Evolutionary conservation across 2,888 invertebrate genomes (phyloP), one percentile per base, ranked within the genome.

Genomic region (Papilio elwesi): DNA sequence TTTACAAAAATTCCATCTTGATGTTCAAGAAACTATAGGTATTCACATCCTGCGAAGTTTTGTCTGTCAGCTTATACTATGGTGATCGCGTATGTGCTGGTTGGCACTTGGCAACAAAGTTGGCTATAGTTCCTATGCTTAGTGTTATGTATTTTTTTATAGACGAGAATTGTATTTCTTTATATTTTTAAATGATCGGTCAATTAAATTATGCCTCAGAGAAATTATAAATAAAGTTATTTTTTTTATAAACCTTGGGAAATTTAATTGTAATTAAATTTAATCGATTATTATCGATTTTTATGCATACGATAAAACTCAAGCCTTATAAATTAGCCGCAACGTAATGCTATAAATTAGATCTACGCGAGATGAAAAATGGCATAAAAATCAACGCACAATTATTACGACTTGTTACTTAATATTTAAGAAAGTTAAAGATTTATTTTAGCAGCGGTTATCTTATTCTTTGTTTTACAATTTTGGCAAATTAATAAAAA

Each of bases 381-480:
- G 11, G 57, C 36, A 57, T 36, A 26, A 36, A 57, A 57, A 38
- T 38, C 0, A 57, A 57, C 57, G 57, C 57, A 57, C 57, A 57
- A 57, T 57, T 57, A 8, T 26, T 26, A 26, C 26, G 26, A 26
- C 26, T 26, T 26, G 26, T 26, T 26, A 26, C 26, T 26, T 26
- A 26, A 4, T 26, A 26, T 4, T 26, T 26, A 26, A 26, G 26
- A 26, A 26, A 26, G 26, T 26, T 26, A 26, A 26, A 26, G 26
- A 26, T 26, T 48, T 48, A 0, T 48, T 4, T 48, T 48, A 4
- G 47, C 8, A 48, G 47, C 47, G 47, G 47, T 26, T 26, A 1
- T 4, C 26, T 26, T 26, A 26, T 26, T 26, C 1, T 26, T 26
- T 26, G 26, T 26, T 1, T 26, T 26, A 26, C 26, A 26, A 26